Evolutionary conservation across 2,888 invertebrate species (phyloP).

Genomic region (Helicoverpa assulta): DNA sequence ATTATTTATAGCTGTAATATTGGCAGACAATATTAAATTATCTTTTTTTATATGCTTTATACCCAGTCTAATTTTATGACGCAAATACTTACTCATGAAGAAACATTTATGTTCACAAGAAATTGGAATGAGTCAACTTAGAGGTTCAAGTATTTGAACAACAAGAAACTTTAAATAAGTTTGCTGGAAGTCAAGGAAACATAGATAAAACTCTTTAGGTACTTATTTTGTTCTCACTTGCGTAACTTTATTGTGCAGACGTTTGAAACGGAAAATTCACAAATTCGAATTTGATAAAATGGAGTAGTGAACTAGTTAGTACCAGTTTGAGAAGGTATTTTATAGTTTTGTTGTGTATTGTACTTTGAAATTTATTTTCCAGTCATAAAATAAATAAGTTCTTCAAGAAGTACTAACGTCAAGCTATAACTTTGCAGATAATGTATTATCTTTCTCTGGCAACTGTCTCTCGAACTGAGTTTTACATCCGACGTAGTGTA

Average conservation of each 20-base stretch:
- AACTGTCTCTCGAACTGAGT: conserved; percentile 63
- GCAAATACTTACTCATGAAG: conserved; percentile 24
- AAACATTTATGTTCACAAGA: conserved; percentile 43
- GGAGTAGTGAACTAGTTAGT: conserved; percentile 37
- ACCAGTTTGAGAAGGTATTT: conserved; percentile 33
- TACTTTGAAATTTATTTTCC: conserved; percentile 6
- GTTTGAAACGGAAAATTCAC: conserved; percentile 56
- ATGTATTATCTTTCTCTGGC: conserved; percentile 22
- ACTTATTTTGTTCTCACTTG: conserved; percentile 60
- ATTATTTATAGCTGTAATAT: not conserved
- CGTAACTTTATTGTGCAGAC: conserved; percentile 56
- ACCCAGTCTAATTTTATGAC: conserved; percentile 11
- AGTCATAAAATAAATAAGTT: not conserved
- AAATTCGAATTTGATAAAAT: conserved; percentile 58
- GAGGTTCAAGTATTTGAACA: conserved; percentile 57
- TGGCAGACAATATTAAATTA: not conserved
- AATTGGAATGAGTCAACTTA: conserved; percentile 59
- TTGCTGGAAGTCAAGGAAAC: conserved; percentile 54
- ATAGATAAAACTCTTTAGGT: conserved; percentile 61
- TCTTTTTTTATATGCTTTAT: not conserved
- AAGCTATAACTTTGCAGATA: not conserved
- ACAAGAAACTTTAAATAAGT: conserved; percentile 61
- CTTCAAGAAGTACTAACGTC: not conserved
- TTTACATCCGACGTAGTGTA: conserved; percentile 66
- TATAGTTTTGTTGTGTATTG: conserved; percentile 24